Percentiles rank a stretch among this genome's conserved stretches.
Conservation (phyloP, 2,888 invertebrate genomes). For the Lochmaea capreae region DNA sequence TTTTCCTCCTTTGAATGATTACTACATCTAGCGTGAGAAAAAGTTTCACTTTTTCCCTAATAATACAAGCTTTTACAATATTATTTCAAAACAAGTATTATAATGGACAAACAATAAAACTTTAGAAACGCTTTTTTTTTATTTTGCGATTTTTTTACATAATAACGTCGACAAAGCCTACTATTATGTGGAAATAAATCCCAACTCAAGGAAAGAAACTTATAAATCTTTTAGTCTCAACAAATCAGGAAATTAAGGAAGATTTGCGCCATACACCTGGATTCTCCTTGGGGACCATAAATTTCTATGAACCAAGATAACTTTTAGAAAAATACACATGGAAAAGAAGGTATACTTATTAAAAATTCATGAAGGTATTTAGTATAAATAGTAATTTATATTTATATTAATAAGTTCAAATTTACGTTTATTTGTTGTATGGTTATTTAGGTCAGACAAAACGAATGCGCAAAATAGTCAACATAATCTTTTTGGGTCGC, state of each 20-base stretch:
- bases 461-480: no score
- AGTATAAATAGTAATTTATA: neutral
- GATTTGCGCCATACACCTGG: conserved; percentile 45
- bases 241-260: conserved; percentile 45
- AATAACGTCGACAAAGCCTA: conserved; percentile 23
- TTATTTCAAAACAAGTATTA: no score
- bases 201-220: conserved; percentile 34
- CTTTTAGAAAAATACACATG: conserved; percentile 2
- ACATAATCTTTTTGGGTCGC: no score
- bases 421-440: no score
- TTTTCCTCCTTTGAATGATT: no score
- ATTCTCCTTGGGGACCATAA: conserved; percentile 42
- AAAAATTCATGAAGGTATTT: neutral
- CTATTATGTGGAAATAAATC: conserved; percentile 44
- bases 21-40: no score
- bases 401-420: neutral
- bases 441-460: no score
- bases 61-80: no score
- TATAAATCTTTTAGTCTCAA: conserved; percentile 45
- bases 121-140: neutral
- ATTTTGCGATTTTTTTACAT: neutral
- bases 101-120: neutral
- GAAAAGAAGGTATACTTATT: neutral
- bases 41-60: no score
- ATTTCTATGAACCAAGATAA: conserved; percentile 33